Base-by-base conservation (phyloP, 2,113 vertebrate species). In the Pygoscelis adeliae region DNA sequence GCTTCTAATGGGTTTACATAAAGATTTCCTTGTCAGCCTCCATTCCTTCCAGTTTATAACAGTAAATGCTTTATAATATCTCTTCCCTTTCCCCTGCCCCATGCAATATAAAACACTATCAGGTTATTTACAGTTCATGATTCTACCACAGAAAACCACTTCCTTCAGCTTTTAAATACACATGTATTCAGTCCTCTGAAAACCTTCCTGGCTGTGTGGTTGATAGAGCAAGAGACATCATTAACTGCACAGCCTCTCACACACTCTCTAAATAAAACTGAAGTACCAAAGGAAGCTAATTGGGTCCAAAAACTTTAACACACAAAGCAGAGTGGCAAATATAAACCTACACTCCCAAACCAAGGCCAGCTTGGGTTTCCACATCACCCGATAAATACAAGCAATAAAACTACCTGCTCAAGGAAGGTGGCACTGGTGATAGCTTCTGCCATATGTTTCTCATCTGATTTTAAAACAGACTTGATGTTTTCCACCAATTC, bases 381-480 rank as follows among this genome's bases (percentile, higher is more conserved):
- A 77, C 59, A 29, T 79, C 42, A 25, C 6, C 10, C 11, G 2
- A 62, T 15, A 26, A 65, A n/a, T 30, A 21, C 6, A 56, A 53
- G 13, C 30, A 55, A 69, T 55, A 23, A 49, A 95, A 47, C 65
- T 98, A 98, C 98, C 98, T 99, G 98, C 61, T 99, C 98, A 52
- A 99, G 98, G 88, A 98, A 98, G 86, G 96, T 98, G 87, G 99
- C 99, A 61, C 98, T 99, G 42, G 97, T 98, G 56, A 99, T 98
- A 12, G 98, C 98, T 97, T 99, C 99, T 62, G 99, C 98, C 99
- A 99, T 99, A 84, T 98, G 98, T 63, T 99, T 98, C 96, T 99
- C 98, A 17, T 99, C 99, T 1, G 99, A 98, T 95, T 98, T 99
- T 91, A 99, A 95, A n/a, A 99, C 97, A 5, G 97, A 98, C 32